phyloP scores from a whole-genome alignment of 2,113 vertebrate genomes.

The Anhinga rufa region DNA sequence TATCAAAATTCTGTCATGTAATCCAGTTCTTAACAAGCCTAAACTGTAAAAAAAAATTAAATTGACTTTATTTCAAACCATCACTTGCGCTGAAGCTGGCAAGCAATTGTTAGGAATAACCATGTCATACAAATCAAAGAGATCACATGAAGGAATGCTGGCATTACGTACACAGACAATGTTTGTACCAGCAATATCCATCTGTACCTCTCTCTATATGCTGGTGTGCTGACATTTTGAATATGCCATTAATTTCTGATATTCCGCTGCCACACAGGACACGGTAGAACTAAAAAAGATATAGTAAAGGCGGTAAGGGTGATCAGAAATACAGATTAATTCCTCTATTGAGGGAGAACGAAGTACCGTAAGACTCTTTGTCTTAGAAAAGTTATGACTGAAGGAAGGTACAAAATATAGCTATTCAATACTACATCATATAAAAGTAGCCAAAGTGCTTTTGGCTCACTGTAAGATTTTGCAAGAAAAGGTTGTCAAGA shows the following conservation, averaged over 20 bases:
- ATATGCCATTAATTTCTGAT: not conserved
- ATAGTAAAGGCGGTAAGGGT: not conserved
- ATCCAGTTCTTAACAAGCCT: not conserved
- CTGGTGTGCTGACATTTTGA: not conserved
- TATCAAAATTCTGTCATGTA: not conserved
- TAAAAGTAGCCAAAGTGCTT: not conserved
- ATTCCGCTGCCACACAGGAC: not conserved
- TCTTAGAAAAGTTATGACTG: not conserved
- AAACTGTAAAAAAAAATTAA: not conserved
- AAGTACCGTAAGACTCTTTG: not conserved
- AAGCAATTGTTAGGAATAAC: not conserved
- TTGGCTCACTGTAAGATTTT: not conserved
- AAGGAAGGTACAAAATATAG: not conserved
- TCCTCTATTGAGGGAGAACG: not conserved
- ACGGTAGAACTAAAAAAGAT: not conserved
- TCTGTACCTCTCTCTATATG: not conserved
- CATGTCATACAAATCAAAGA: not conserved
- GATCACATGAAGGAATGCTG: not conserved
- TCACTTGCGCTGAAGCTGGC: not conserved
- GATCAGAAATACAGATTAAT: not conserved
- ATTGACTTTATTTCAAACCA: not conserved
- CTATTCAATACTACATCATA: not conserved
- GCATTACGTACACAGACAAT: not conserved
- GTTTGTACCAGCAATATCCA: not conserved
- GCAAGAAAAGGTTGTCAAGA: not conserved